Percentiles rank a stretch among this genome's conserved stretches.
These are phyloP conservation scores for Plestiodon gilberti DNA, from an alignment of 2,113 vertebrate species.

Conservation along the genomic window DNA sequence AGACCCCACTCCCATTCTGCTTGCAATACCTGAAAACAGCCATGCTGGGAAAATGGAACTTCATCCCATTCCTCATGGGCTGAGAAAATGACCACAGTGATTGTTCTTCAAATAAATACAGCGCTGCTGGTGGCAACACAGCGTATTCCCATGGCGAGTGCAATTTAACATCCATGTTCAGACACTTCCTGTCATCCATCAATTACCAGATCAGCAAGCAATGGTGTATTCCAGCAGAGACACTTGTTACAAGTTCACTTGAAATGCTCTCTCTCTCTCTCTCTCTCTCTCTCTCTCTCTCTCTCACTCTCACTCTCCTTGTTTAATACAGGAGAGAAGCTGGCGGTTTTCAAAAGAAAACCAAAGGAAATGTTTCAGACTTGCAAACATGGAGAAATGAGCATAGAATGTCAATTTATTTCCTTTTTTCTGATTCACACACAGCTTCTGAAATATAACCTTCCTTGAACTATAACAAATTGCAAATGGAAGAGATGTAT, in stretches of 20 bases:
- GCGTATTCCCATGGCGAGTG: constrained; percentile 60
- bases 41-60: constrained; percentile 27
- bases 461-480: constrained; percentile 23
- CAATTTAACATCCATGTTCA: constrained; percentile 62
- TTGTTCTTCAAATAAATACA: constrained; percentile 66
- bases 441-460: not conserved
- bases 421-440: constrained; percentile 9
- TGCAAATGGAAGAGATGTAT: constrained; percentile 25
- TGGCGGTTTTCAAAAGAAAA: constrained; percentile 18
- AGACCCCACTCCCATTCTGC: not conserved
- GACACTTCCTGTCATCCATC: constrained; percentile 56
- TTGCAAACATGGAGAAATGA: constrained; percentile 10
- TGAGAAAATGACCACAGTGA: constrained; percentile 52
- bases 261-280: constrained; percentile 32
- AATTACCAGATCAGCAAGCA: constrained; percentile 67
- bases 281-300: too few relatives aligned
- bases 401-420: constrained; percentile 1
- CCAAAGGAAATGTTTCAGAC: constrained; percentile 13
- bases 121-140: constrained; percentile 41
- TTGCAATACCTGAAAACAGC: not conserved
- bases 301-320: too few relatives aligned
- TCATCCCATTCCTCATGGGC: constrained; percentile 36
- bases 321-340: constrained; percentile 13
- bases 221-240: constrained; percentile 6
- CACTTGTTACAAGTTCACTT: constrained; percentile 34